Conservation (phyloP, 1,140 invertebrate species). For the Coboldia fuscipes region DNA sequence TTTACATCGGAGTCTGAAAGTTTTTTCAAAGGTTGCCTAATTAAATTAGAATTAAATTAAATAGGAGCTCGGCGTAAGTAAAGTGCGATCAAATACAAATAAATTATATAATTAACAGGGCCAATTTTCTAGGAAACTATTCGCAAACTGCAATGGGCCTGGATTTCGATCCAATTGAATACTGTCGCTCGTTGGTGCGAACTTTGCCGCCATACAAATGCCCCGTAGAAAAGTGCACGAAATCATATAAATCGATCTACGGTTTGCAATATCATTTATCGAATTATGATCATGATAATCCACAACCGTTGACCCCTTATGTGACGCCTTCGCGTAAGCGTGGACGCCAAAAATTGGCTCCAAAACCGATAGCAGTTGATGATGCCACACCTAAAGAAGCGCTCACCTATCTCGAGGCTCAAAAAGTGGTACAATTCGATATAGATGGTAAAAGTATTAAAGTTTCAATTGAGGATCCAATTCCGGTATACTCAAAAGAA, state of each 20-base stretch:
- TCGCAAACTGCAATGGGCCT: no score
- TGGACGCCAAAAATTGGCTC: constrained; percentile 21
- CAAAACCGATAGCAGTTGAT: constrained; percentile 23
- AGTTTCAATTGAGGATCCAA: constrained; percentile 30
- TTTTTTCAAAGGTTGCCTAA: no score
- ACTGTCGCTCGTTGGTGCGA: constrained; percentile 56
- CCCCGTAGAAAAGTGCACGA: constrained; percentile 60
- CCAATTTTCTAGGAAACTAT: no score
- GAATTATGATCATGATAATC: constrained; percentile 61
- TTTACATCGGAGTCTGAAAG: no score
- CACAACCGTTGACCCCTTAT: constrained; percentile 24
- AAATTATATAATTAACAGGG: no score
- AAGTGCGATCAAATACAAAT: no score
- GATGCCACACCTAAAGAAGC: constrained; percentile 30
- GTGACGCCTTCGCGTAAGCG: constrained; percentile 25
- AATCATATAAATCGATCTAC: constrained; percentile 64
- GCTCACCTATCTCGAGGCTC: constrained; percentile 53
- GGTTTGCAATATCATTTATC: constrained; percentile 70
- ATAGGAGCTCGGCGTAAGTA: no score
- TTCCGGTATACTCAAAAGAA: constrained; percentile 37
- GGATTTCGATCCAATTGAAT: constrained; percentile 64
- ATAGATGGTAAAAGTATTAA: constrained; percentile 44
- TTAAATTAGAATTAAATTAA: no score
- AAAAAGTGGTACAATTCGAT: constrained; percentile 68
- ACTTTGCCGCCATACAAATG: constrained; percentile 68